phyloP scores from a whole-genome alignment of 2,113 vertebrate species.

The Marcusenius ussheri region DNA sequence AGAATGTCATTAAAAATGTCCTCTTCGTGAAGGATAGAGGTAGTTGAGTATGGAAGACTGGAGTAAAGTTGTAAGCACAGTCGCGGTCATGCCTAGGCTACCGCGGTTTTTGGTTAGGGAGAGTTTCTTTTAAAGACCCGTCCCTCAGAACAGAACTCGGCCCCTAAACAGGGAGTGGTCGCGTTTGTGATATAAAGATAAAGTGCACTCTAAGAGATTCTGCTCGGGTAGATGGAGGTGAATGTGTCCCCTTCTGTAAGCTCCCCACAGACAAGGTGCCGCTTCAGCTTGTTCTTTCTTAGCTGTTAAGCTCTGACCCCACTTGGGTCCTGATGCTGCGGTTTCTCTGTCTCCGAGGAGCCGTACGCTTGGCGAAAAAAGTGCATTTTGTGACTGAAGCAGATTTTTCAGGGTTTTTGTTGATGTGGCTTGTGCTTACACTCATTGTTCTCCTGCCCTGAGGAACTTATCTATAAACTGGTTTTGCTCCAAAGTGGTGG shows the following conservation, averaged over 20 bases:
- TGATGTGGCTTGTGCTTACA: neutral
- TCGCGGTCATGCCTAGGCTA: neutral
- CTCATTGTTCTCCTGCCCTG: neutral
- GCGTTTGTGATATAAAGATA: neutral
- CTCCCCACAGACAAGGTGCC: neutral
- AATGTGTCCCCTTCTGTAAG: neutral
- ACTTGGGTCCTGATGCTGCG: neutral
- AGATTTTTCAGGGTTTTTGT: slow-evolving; percentile 2
- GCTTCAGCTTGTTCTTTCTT: neutral
- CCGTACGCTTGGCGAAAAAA: neutral
- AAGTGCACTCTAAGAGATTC: neutral
- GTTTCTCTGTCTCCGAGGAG: neutral
- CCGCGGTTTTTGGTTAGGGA: neutral
- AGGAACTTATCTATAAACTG: neutral
- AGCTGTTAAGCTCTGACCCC: neutral
- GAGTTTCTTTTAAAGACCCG: neutral
- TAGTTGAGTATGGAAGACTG: neutral
- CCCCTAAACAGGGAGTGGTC: neutral
- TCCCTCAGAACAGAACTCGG: neutral
- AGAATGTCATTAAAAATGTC: neutral
- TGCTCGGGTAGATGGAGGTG: neutral
- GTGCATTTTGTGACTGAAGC: neutral
- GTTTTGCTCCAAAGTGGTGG: neutral
- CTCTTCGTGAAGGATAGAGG: neutral
- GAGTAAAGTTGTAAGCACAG: neutral